Base-by-base conservation (phyloP, 2,113 vertebrate species). In the Labrus mixtus region DNA sequence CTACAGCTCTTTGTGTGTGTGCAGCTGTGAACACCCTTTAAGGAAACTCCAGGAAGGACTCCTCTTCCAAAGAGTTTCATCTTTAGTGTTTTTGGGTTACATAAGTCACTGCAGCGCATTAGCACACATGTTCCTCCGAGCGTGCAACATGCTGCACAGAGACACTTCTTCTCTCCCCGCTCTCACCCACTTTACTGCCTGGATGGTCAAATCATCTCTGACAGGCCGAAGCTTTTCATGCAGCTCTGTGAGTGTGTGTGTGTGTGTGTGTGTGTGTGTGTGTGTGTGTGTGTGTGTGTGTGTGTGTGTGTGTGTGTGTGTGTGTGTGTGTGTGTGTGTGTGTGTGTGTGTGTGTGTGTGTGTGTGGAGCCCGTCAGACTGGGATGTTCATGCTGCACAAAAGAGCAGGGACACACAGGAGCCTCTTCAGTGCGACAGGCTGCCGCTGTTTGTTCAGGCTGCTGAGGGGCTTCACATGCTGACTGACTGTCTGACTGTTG, bases 71-170 rank as follows among this genome's bases (percentile, higher is more conserved):
- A 11, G 13, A 10, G 65, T 78, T 71, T 43, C 0, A 8, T 72
- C 22, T 36, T 63, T 33, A 33, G 29, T 33, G 29, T 33, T 33
- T 87, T 71, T 23, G 19, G 20, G 61, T 88, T 93, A 90, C 77
- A 65, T 93, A 92, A 93, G 76, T 82, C 51, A 41, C 87, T 85
- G 90, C 90, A 92, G 79, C 53, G 22, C 80, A 78, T 90, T 91
- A 87, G 85, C 91, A 91, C 90, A 89, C 71, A 87, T 92, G 87
- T 80, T 80, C 79, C 12, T 41, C 85, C 61, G 88, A 87, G 91
- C 90, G 82, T 90, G 79, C 64, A 76, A 53, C 78, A 68, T 68
- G 67, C 77, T 58, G 81, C 87, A 75, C 59, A 66, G 53, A 81
- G 71, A 48, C 60, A 19, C 59, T 68, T 8, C 58, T 65, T 8